These are phyloP conservation scores for Drosophila azteca DNA, from an alignment of 1,140 invertebrate genomes.

Conservation along the genomic window DNA sequence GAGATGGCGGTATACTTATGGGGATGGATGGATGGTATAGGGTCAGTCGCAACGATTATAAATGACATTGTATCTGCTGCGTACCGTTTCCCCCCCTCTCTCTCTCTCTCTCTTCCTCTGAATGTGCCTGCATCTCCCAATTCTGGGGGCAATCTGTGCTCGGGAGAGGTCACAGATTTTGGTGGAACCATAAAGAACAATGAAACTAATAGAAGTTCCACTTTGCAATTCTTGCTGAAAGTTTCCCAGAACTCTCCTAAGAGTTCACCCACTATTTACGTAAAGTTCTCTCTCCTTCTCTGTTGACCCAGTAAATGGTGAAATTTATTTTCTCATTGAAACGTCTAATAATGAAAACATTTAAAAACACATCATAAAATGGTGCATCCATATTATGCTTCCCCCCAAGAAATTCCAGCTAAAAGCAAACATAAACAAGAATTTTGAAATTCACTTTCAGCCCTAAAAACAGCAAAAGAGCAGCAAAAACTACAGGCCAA, in stretches of 20 bases:
- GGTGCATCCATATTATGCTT: slow-evolving; percentile 12
- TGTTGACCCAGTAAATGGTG: slow-evolving; percentile 66
- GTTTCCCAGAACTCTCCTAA: slow-evolving; percentile 7
- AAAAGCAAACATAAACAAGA: slow-evolving; percentile 73
- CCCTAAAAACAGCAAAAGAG: slow-evolving; percentile 35
- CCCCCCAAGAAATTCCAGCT: slow-evolving; percentile 32
- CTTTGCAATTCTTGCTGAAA: neutral
- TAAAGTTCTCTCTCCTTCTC: neutral
- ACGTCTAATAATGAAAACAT: slow-evolving; percentile 73
- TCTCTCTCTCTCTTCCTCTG: slow-evolving; percentile 39
- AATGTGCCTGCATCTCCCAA: slow-evolving; percentile 67
- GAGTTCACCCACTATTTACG: slow-evolving; percentile 5
- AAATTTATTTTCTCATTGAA: slow-evolving; percentile 75
- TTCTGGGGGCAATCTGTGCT: slow-evolving; percentile 54
- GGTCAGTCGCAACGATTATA: slow-evolving; percentile 71
- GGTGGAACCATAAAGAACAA: slow-evolving; percentile 2
- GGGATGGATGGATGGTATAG: slow-evolving; percentile 15
- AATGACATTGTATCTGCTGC: slow-evolving; percentile 76
- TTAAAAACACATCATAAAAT: slow-evolving; percentile 78
- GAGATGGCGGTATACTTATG: neutral
- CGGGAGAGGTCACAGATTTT: slow-evolving; percentile 35
- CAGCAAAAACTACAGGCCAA: slow-evolving; percentile 31
- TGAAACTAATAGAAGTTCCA: slow-evolving; percentile 13
- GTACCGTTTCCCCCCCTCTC: slow-evolving; percentile 2
- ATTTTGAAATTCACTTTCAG: slow-evolving; percentile 56